A percentile compares a stretch with the other conserved stretches of the same genome.
Evolutionary conservation across 2,888 invertebrate species (phyloP).

Genomic region (Melanophora roralis): DNA sequence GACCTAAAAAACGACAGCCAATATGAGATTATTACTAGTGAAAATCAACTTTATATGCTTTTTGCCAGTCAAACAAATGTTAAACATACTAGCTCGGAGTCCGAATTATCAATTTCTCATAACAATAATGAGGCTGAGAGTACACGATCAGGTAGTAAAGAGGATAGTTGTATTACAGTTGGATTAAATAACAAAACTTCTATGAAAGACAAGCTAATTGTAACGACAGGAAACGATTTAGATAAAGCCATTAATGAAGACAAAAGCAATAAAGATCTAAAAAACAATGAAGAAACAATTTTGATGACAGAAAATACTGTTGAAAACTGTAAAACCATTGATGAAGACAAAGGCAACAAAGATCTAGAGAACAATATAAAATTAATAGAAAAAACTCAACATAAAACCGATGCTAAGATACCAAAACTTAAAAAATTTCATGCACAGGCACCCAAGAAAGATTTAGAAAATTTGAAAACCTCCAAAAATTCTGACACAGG

Average conservation of each 20-base stretch:
- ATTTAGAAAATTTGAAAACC: background rate
- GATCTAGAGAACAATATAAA: background rate
- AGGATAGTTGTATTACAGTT: background rate
- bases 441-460: too few species aligned
- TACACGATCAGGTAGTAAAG: background rate
- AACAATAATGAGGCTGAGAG: background rate
- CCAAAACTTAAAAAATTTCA: too few species aligned
- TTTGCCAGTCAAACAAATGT: background rate
- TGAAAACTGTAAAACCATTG: too few species aligned
- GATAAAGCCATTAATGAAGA: background rate
- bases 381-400: background rate
- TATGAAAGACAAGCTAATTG: too few species aligned
- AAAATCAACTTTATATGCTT: background rate
- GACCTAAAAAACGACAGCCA: background rate
- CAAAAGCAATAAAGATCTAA: background rate
- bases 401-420: background rate
- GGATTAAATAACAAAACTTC: too few species aligned
- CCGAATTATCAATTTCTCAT: background rate
- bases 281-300: background rate
- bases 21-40: background rate
- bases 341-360: too few species aligned
- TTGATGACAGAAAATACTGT: too few species aligned
- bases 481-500: background rate
- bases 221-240: too few species aligned
- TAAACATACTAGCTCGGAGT: background rate